Evolutionary conservation across 1,140 invertebrate species (phyloP).

Genomic region (Zaprionus capensis): DNA sequence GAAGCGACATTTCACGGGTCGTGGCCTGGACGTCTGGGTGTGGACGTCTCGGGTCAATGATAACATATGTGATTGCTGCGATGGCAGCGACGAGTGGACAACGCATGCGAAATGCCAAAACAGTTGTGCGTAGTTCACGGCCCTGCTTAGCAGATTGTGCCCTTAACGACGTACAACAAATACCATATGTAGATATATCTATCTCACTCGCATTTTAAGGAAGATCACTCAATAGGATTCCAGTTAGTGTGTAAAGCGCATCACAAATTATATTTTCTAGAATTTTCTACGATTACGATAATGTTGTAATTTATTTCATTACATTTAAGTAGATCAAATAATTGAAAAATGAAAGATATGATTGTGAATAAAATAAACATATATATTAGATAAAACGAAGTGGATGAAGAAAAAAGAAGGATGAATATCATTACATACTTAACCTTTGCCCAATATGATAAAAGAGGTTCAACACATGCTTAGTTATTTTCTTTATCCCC

Average conservation of each 20-base stretch:
- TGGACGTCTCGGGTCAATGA: constrained; percentile 92
- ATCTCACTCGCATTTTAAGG: constrained; percentile 52
- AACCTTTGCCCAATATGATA: no score
- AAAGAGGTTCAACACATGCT: no score
- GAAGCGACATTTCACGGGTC: constrained; percentile 82
- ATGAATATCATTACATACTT: no score
- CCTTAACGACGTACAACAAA: background rate
- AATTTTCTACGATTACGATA: constrained; percentile 50
- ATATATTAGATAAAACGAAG: constrained; percentile 1
- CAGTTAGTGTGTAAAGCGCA: constrained; percentile 58
- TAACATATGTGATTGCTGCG: constrained; percentile 96
- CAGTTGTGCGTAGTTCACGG: constrained; percentile 65
- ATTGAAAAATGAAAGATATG: background rate
- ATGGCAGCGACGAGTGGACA: constrained; percentile 90
- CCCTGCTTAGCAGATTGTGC: constrained; percentile 17
- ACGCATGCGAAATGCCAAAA: constrained; percentile 63
- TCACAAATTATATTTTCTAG: constrained; percentile 71
- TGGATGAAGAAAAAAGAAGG: background rate
- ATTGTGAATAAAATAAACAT: constrained; percentile 3
- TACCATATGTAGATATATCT: constrained; percentile 11
- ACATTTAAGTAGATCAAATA: constrained; percentile 66
- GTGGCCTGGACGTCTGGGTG: constrained; percentile 78
- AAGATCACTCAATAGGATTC: constrained; percentile 39
- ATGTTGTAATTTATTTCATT: constrained; percentile 71
- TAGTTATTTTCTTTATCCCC: background rate